A percentile compares a stretch with the other conserved stretches of the same genome.
Conservation (phyloP, 2,888 invertebrate genomes). For the Leucophora obtusa region DNA sequence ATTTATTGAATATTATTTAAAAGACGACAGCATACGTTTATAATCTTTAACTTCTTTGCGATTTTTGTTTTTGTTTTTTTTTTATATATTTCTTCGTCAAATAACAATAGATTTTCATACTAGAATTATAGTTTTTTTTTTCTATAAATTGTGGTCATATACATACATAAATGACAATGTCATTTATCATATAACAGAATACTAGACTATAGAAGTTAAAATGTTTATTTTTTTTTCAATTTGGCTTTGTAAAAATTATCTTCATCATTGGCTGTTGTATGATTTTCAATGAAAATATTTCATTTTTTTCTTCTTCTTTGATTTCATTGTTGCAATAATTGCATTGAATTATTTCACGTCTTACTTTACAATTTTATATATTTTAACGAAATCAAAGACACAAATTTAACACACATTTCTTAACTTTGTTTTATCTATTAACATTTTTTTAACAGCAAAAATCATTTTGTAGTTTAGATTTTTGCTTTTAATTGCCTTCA, state of each 20-base stretch:
- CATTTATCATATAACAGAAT: slow-evolving; percentile 64
- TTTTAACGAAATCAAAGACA: slow-evolving; percentile 41
- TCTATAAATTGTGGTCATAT: slow-evolving; percentile 60
- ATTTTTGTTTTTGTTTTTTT: too few relatives aligned
- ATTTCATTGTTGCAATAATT: slow-evolving; percentile 63
- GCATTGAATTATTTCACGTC: slow-evolving; percentile 67
- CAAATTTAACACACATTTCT: slow-evolving; percentile 44
- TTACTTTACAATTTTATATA: slow-evolving; percentile 27
- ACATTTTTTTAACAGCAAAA: slow-evolving; percentile 34
- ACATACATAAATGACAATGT: slow-evolving; percentile 66
- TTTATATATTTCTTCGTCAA: slow-evolving; percentile 4
- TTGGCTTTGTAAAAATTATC: slow-evolving; percentile 10
- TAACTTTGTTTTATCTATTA: slow-evolving; percentile 39
- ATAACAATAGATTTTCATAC: slow-evolving; percentile 54
- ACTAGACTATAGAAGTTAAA: slow-evolving; percentile 4
- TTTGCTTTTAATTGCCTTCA: slow-evolving; percentile 63
- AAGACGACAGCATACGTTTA: slow-evolving; percentile 66
- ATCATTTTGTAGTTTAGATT: slow-evolving; percentile 26
- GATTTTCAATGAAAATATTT: slow-evolving; percentile 42
- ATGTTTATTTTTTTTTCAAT: neutral
- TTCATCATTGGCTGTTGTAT: slow-evolving; percentile 32
- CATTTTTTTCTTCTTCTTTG: slow-evolving; percentile 26
- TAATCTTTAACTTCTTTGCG: slow-evolving; percentile 45
- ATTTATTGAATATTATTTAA: slow-evolving; percentile 68
- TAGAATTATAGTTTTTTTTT: slow-evolving; percentile 3